Base-by-base conservation (phyloP, 2,797 vertebrate genomes). In the Naso thynnoides region DNA sequence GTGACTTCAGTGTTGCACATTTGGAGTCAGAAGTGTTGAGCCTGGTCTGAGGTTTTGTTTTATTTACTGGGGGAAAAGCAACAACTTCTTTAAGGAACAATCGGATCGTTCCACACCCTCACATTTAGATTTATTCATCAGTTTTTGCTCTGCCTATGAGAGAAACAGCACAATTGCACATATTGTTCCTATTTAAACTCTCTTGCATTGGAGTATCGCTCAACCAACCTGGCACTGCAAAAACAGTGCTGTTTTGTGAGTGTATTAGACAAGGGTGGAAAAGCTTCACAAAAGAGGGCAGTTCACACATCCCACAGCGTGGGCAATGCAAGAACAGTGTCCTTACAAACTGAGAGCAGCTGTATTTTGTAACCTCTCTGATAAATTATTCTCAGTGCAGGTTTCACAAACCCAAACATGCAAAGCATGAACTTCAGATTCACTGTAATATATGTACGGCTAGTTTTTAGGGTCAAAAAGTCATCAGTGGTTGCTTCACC, bases 121-220 rank as follows among this genome's bases (percentile, higher is more conserved):
- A 36, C 8, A 36, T 36, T 73, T 76, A 88, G 81, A 89, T 88
- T 90, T 86, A 87, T 90, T 86, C 49, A 78, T 82, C 76, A 64
- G 68, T 78, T 36, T 76, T 61, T 78, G 84, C 85, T 63, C 60
- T 55, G 64, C 65, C 78, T 62, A 48, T 78, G 84, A 72, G 84
- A 83, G 75, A 84, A 82, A 27, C 73, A 42, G 80, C 69, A 29
- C 57, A 52, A 41, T 62, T 66, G 60, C 72, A 82, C 86, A 87
- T 78, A 86, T 77, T 86, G 83, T 91, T 90, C 84, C 78, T 68
- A 85, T 88, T 88, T 75, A 89, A 81, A 70, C 75, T 48, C 45
- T 86, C 78, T 82, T 82, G 81, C 83, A 49, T n/a, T 38, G 65
- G 57, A 54, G 33, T 86, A 87, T 93, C 78, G 85, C 72, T 93